Evolutionary conservation across 35 echinoderm and acorn worm species (phyloP).

Genomic region (Heliocidaris erythrogramma): DNA sequence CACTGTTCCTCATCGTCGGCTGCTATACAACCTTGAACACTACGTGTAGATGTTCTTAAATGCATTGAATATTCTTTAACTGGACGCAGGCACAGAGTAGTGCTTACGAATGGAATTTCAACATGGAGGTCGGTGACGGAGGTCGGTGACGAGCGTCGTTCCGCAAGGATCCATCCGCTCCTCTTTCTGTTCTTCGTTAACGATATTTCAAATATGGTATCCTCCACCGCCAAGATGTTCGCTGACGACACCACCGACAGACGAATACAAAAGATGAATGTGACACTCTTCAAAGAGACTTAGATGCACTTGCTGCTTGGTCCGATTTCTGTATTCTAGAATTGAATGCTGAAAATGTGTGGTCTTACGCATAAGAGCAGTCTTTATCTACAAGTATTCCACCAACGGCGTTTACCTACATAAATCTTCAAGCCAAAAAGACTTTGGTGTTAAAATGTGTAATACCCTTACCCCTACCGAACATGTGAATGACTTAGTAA

Average conservation of each 20-base stretch:
- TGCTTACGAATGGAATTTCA: conserved; percentile 9
- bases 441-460: conserved; percentile 10
- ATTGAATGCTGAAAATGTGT: conserved; percentile 38
- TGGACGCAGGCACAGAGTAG: not conserved
- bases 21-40: conserved; percentile 42
- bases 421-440: conserved; percentile 30
- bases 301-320: conserved; percentile 53
- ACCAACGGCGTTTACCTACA: conserved; percentile 37
- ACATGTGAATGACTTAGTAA: conserved; percentile 35
- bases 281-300: conserved; percentile 22
- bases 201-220: not conserved
- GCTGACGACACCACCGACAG: not conserved
- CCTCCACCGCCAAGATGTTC: too few relatives aligned
- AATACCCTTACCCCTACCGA: conserved; percentile 37
- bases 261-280: not conserved
- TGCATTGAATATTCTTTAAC: conserved; percentile 29
- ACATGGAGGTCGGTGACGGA: too few relatives aligned
- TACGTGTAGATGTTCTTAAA: not conserved
- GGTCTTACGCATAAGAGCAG: not conserved
- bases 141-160: not conserved
- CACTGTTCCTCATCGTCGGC: conserved; percentile 23
- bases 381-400: not conserved
- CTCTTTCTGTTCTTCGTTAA: not conserved
- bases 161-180: conserved; percentile 48
- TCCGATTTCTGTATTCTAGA: too few relatives aligned